Evolutionary conservation across 2,113 vertebrate species (phyloP), one percentile per base, ranked within the genome.

Genomic region (Macrotis lagotis): DNA sequence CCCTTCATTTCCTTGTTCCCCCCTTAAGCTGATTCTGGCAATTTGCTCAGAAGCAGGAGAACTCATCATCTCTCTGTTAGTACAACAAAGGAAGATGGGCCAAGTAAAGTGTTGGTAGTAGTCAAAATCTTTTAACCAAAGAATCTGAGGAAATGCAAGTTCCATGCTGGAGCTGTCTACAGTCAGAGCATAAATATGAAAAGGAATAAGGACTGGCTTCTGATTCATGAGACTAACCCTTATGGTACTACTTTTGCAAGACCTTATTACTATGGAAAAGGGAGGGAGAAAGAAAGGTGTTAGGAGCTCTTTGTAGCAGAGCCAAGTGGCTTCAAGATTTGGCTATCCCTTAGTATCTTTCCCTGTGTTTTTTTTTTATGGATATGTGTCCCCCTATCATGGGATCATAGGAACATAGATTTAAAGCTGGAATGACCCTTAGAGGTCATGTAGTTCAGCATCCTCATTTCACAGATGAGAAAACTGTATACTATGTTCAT

Each of bases 401-500:
- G 37, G n/a, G 37, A 74, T 74, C 66, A n/a, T 37, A 74, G 37
- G 19, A 44, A 44, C 66, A 44, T 83, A 83, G 66, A 83, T 83
- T 83, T 83, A 44, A 44, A 44, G 19, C 19, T 83, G 19, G 66
- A 44, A 83, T 14, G 66, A 19, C n/a, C 66, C n/a, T 83, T 83
- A 8, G n/a, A 83, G 66, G 66, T 83, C 66, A 83, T 44, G 66
- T 83, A 83, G 66, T 44, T 83, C 66, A 83, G 66, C 24, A 83
- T 83, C 66, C 66, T 83, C 66, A 83, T 83, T 83, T 83, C 66
- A 83, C 66, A 83, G 66, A 83, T 83, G 66, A 83, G 66, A 83
- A 83, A 83, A 83, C 66, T 83, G 66, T 83, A 83, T 44, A 44
- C 66, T 83, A 83, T 83, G 66, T 83, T 83, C 66, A 83, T 83